Base-by-base conservation (phyloP, 1,140 invertebrate genomes). In the Drosophila quadrilineata region DNA sequence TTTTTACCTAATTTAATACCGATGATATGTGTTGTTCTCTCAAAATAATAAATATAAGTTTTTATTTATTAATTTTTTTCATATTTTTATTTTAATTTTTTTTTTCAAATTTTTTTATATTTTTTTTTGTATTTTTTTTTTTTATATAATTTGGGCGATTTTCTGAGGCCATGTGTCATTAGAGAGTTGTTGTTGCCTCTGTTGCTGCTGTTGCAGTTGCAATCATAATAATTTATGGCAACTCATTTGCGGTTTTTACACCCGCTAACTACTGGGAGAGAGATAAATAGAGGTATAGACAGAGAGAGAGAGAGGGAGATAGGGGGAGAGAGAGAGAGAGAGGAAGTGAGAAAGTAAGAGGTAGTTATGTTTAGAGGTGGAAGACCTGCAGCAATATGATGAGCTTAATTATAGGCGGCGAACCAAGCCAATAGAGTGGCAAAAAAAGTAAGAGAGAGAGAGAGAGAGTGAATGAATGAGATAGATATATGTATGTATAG, bases 201-300 rank as follows among this genome's bases (percentile, higher is more conserved):
- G 41, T 9, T 1, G 22, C 35, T 4, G 21, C 41, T 24, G 22
- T 36, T 29, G 22, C 41, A 48, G 9, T 64, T 59, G 59, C 62
- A 76, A 76, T 76, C 73, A 69, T 69, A 65, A 72, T 72, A 75
- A 72, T 75, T 75, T 66, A 75, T 69, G 60, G 70, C 53, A 58
- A 70, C 59, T 75, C 73, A 76, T 76, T 76, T 73, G 48, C 48
- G 48, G 41, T 56, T 54, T 48, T 60, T 49, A 64, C 66, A 56
- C 59, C 59, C 65, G 65, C 62, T 50, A 65, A 65, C 43, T n/a
- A n/a, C n/a, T n/a, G n/a, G 54, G 36, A 3, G 52, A 24, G 12
- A n/a, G 24, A 1, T 10, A 28, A 19, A 28, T 10, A n/a, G 48
- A 9, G 5, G 6, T 38, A 22, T 10, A 16, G 53, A 3, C 14